Evolutionary conservation across 2,797 vertebrate genomes (phyloP), one percentile per base, ranked within the genome.

Genomic region (Semaprochilodus insignis): DNA sequence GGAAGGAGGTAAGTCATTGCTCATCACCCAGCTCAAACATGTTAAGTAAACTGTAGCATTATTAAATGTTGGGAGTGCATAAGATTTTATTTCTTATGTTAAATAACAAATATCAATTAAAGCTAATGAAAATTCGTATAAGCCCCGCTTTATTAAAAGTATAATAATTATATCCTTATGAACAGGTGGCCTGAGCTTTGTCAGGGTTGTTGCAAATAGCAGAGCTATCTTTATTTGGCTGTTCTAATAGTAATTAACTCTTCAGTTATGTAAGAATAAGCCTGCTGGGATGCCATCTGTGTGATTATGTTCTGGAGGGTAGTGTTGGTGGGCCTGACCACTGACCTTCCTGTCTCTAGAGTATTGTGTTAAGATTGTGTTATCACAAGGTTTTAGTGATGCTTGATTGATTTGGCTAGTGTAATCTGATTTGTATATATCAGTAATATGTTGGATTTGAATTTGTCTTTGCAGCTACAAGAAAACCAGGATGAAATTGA

Each of bases 401-500:
- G n/a, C 66, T 10, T 70, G 55, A 48, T 25, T 70, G 2, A 69
- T n/a, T 66, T 27, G 27, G 10, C 6, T 66, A 36, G n/a, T n/a
- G 3, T 55, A 10, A 69, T 16, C 5, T 63, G 55, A 44, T 17
- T 44, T 17, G 51, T 77, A 5, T 6, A 34, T 17, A 16, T 31
- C 5, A 62, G 0, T n/a, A 23, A 10, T 2, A 21, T 65, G 54
- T 55, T 76, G 1, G 48, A 6, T 11, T 52, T 40, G 34, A 17
- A 36, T 77, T 88, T 80, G 69, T 77, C 36, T 90, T 96, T 96
- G 87, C 93, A 99, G 98, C 97, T 99, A 87, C 98, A 99, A 94
- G 98, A 99, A 96, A 99, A 99, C 93, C 98, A 99, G 90, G 98
- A 99, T 88, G 98, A 99, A 95, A 99, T 99, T 93, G 98, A 99